Evolutionary conservation across 2,888 invertebrate species (phyloP).

Genomic region (Apodemia duryi): DNA sequence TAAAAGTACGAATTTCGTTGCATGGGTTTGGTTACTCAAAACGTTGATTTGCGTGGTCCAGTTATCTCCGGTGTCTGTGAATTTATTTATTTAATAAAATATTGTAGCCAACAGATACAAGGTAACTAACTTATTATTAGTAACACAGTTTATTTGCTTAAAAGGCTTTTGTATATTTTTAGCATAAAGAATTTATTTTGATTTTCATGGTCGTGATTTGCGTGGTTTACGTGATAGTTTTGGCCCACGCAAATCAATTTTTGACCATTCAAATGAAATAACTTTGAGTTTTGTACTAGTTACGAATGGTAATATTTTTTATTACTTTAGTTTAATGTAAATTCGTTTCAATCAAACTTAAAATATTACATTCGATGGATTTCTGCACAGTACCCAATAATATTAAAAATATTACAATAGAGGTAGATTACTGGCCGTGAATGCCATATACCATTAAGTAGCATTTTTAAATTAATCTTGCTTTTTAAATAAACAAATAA

Average conservation of each 20-base stretch:
- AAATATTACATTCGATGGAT: too few relatives aligned
- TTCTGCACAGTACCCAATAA: too few relatives aligned
- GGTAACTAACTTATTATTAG: background rate
- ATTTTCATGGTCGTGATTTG: background rate
- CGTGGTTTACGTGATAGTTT: background rate
- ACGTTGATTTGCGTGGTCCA: background rate
- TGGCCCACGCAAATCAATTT: background rate
- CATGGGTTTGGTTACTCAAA: constrained; percentile 5
- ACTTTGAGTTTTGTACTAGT: too few relatives aligned
- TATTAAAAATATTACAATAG: too few relatives aligned
- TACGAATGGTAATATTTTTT: too few relatives aligned
- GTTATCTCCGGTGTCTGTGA: background rate
- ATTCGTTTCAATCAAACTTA: too few relatives aligned
- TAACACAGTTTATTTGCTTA: background rate
- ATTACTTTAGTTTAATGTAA: too few relatives aligned
- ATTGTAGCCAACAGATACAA: background rate
- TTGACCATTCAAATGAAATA: background rate
- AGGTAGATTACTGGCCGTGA: too few relatives aligned
- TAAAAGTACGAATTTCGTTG: background rate
- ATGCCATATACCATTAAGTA: too few relatives aligned
- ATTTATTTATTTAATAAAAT: too few relatives aligned
- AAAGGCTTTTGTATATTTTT: background rate
- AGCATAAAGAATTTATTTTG: constrained; percentile 1
- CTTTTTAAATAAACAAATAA: too few relatives aligned
- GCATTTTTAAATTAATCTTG: too few relatives aligned